phyloP scores from a whole-genome alignment of 2,888 invertebrate genomes.

The Pseudanteris insignis region DNA sequence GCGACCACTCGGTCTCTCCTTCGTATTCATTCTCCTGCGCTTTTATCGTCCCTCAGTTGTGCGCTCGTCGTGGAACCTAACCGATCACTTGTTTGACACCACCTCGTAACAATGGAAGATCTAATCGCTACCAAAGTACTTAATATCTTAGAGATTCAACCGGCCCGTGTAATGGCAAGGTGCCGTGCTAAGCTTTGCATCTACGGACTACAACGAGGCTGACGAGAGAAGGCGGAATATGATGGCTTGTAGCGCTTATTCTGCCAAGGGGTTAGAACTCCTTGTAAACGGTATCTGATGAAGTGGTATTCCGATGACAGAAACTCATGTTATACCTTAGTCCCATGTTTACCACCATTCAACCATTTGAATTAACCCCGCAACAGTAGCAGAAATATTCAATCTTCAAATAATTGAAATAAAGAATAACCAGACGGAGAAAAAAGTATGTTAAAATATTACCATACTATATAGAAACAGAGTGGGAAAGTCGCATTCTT shows the following conservation, averaged over 20 bases:
- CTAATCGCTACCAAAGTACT: constrained; percentile 66
- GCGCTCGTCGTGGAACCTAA: constrained; percentile 32
- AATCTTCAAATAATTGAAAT: no score
- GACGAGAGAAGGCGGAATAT: constrained; percentile 36
- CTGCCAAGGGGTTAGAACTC: constrained; percentile 39
- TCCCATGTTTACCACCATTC: no score
- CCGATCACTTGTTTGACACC: constrained; percentile 65
- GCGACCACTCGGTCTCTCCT: constrained; percentile 19
- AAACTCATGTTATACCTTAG: constrained; percentile 49
- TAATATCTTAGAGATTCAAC: constrained; percentile 65
- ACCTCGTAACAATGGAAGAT: constrained; percentile 64
- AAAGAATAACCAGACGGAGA: no score
- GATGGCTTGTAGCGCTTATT: constrained; percentile 24
- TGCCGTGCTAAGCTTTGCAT: constrained; percentile 39
- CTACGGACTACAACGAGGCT: constrained; percentile 36
- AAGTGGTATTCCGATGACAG: constrained; percentile 60
- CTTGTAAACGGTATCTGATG: constrained; percentile 59
- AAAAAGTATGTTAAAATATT: no score
- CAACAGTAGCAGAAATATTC: no score
- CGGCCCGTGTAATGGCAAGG: constrained; percentile 48
- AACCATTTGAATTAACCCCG: no score
- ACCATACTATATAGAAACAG: no score
- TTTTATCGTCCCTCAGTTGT: constrained; percentile 28
- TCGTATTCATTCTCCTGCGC: constrained; percentile 31
- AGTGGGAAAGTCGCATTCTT: no score